Percentiles rank a stretch among this genome's conserved stretches.
Conservation (phyloP, 1,140 invertebrate species). For the Mizuhopecten yessoensis region DNA sequence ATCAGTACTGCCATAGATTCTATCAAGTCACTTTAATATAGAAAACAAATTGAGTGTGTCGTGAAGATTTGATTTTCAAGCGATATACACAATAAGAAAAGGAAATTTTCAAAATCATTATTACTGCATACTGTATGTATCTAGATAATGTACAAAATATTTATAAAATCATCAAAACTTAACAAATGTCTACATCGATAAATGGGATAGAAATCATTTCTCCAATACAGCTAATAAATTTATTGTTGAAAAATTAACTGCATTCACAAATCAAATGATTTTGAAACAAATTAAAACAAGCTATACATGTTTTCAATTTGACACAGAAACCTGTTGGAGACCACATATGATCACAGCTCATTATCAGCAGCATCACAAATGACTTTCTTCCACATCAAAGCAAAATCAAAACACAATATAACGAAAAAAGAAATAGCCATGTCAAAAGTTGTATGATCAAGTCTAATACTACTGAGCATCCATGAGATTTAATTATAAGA, state of each 20-base stretch:
- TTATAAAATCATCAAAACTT: background rate
- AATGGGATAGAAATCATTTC: background rate
- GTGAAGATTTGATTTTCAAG: background rate
- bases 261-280: background rate
- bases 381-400: conserved; percentile 15
- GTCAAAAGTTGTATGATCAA: conserved; percentile 3
- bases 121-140: background rate
- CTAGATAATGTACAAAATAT: background rate
- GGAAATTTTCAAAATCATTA: no score
- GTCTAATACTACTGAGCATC: conserved; percentile 9
- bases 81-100: background rate
- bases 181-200: background rate
- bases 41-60: background rate
- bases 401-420: conserved; percentile 29
- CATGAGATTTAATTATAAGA: background rate
- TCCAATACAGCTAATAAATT: background rate
- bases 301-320: background rate
- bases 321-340: background rate
- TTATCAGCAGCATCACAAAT: background rate
- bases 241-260: background rate
- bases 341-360: background rate
- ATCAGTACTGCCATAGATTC: no score
- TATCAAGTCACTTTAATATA: no score
- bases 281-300: background rate
- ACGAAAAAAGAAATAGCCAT: conserved; percentile 24